Evolutionary conservation across 2,797 vertebrate species (phyloP).

Genomic region (Macrochelys suwanniensis): DNA sequence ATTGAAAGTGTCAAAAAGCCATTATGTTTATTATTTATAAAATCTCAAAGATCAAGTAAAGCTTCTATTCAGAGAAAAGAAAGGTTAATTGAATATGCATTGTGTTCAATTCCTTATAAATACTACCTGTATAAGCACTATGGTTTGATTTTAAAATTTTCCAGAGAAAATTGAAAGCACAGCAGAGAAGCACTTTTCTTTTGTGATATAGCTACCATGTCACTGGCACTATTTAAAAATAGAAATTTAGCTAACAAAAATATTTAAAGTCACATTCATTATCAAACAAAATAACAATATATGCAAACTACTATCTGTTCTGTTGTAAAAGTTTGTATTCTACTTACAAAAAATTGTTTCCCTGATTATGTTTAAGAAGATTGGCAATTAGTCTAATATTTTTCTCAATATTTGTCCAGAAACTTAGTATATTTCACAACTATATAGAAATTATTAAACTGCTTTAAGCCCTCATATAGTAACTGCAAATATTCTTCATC

Average conservation of each 20-base stretch:
- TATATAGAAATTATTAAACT: not conserved
- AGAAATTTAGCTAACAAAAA: slow-evolving; percentile 13
- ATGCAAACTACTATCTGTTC: not conserved
- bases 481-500: not conserved
- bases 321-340: not conserved
- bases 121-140: not conserved
- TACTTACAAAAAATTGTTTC: not conserved
- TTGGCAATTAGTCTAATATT: not conserved
- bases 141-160: slow-evolving; percentile 39
- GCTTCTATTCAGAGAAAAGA: slow-evolving; percentile 5
- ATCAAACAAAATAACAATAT: not conserved
- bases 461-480: not conserved
- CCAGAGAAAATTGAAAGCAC: slow-evolving; percentile 25
- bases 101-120: not conserved
- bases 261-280: slow-evolving; percentile 8
- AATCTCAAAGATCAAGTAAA: not conserved
- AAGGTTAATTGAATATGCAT: not conserved
- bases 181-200: slow-evolving; percentile 34
- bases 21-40: too few relatives aligned
- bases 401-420: not conserved
- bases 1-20: not conserved
- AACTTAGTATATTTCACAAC: not conserved
- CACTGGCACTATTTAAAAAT: not conserved
- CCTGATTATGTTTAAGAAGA: not conserved
- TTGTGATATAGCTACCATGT: slow-evolving; percentile 35